Evolutionary conservation across 2,888 invertebrate genomes (phyloP).

Genomic region (Taenaris catops): DNA sequence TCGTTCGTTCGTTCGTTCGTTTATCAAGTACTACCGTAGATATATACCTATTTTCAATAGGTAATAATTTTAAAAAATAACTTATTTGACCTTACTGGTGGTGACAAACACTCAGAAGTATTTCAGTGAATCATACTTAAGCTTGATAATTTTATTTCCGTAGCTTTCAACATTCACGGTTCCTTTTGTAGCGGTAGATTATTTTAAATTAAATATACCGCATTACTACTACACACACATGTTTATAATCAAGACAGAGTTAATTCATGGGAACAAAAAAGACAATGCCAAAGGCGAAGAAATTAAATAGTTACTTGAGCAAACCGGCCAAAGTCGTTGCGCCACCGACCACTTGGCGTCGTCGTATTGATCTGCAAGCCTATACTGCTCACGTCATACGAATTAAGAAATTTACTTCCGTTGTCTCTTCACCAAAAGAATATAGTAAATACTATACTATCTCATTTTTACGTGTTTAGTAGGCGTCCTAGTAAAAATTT

Average conservation of each 20-base stretch:
- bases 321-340: slow-evolving; percentile 35
- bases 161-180: slow-evolving; percentile 5
- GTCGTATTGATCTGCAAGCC: slow-evolving; percentile 57
- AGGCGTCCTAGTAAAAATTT: slow-evolving; percentile 3
- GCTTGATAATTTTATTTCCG: slow-evolving; percentile 15
- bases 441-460: too few species aligned
- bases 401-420: slow-evolving; percentile 34
- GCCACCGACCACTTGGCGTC: slow-evolving; percentile 58
- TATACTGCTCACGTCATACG: slow-evolving; percentile 38
- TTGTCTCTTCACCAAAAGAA: too few species aligned
- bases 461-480: too few species aligned
- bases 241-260: slow-evolving; percentile 5
- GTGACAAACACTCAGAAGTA: slow-evolving; percentile 13
- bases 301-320: slow-evolving; percentile 39
- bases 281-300: slow-evolving; percentile 17
- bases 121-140: slow-evolving; percentile 14
- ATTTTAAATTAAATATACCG: slow-evolving; percentile 12
- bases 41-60: too few species aligned
- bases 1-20: too few species aligned
- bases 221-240: slow-evolving; percentile 2
- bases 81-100: slow-evolving; percentile 7
- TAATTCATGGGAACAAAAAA: slow-evolving; percentile 10
- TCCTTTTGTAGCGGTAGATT: slow-evolving; percentile 8
- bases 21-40: too few species aligned
- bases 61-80: too few species aligned